Percentiles rank a stretch among this genome's conserved stretches.
Evolutionary conservation across 2,113 vertebrate genomes (phyloP).

Genomic region (Corydoras sp.): DNA sequence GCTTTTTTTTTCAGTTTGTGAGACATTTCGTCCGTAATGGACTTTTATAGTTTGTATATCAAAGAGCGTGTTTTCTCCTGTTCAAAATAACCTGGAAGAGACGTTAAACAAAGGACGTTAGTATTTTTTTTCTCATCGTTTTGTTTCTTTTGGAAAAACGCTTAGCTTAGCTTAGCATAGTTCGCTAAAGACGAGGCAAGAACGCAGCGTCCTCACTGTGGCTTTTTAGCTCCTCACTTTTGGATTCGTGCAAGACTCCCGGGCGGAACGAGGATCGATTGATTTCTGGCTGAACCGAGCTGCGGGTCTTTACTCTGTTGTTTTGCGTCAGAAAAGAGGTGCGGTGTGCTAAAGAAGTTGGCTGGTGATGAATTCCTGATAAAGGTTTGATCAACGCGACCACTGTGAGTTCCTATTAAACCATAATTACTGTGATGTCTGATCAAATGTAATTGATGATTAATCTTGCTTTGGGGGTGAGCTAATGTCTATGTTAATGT

Average conservation of each 20-base stretch:
- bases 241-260: conserved; percentile 19
- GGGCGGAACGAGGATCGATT: conserved; percentile 32
- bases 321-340: conserved; percentile 15
- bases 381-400: conserved; percentile 44
- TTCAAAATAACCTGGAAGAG: conserved; percentile 62
- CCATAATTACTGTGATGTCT: not conserved
- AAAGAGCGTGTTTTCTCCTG: conserved; percentile 58
- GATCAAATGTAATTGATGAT: not conserved
- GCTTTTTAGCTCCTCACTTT: conserved; percentile 31
- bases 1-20: conserved; percentile 62
- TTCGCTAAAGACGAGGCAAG: conserved; percentile 61
- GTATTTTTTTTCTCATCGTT: conserved; percentile 52
- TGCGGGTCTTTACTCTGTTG: conserved; percentile 28
- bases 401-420: conserved; percentile 43
- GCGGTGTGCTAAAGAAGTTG: conserved; percentile 42
- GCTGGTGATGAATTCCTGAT: conserved; percentile 58
- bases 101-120: conserved; percentile 57
- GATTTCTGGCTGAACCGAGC: conserved; percentile 27
- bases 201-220: conserved; percentile 55
- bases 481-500: conserved; percentile 36
- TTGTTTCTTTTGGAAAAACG: conserved; percentile 45
- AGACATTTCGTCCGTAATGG: conserved; percentile 63
- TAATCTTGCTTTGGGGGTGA: not conserved
- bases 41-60: conserved; percentile 57
- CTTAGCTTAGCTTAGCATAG: conserved; percentile 58